Percentiles rank a stretch among this genome's conserved stretches.
Evolutionary conservation across 2,888 invertebrate genomes (phyloP).

Genomic region (Epicampocera succincta): DNA sequence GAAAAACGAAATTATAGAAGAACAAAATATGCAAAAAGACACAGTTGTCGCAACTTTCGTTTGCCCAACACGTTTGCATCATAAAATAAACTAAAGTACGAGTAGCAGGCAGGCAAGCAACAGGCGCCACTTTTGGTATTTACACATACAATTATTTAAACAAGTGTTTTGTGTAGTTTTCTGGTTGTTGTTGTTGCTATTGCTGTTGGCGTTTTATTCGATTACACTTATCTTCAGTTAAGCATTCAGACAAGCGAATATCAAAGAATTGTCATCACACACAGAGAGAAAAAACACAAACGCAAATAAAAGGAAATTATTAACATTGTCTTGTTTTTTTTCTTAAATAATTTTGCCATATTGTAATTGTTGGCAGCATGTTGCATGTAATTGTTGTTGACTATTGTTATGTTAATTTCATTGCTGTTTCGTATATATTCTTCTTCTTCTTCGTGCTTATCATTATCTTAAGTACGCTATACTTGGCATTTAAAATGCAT

Average conservation of each 20-base stretch:
- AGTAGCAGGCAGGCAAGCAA: constrained; percentile 43
- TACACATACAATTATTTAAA: constrained; percentile 62
- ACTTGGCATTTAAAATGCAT: not conserved
- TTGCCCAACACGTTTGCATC: constrained; percentile 63
- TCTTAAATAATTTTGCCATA: constrained; percentile 30
- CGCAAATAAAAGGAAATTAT: constrained; percentile 64
- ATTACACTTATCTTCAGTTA: constrained; percentile 24
- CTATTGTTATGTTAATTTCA: constrained; percentile 63
- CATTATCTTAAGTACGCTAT: constrained; percentile 16
- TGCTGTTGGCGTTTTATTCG: not conserved
- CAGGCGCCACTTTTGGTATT: constrained; percentile 66
- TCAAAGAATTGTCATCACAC: constrained; percentile 51
- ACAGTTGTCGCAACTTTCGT: constrained; percentile 29
- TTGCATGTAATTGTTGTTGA: constrained; percentile 56
- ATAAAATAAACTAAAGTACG: constrained; percentile 60
- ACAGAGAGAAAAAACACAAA: constrained; percentile 6
- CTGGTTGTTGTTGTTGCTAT: constrained; percentile 27
- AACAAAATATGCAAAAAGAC: not conserved
- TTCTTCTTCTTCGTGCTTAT: constrained; percentile 1
- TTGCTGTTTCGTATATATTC: constrained; percentile 16
- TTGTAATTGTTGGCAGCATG: constrained; percentile 63
- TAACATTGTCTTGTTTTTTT: constrained; percentile 57
- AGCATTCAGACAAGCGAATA: constrained; percentile 49
- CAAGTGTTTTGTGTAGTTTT: constrained; percentile 62
- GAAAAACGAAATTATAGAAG: not conserved